phyloP scores from a whole-genome alignment of 2,113 vertebrate species.

The Cyprinus carpio region DNA sequence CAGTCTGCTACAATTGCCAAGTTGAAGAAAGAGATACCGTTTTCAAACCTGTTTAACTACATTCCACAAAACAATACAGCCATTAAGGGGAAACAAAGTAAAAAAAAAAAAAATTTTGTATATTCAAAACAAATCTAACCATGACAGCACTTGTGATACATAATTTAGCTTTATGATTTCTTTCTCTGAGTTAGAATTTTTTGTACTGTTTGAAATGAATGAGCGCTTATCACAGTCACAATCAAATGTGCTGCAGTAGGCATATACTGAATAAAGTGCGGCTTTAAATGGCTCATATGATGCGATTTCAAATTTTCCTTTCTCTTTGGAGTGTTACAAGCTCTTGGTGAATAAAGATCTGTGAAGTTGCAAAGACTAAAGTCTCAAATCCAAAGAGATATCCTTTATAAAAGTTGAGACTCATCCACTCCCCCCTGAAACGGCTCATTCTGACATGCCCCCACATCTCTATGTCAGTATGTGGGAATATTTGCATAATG shows the following conservation, averaged over 20 bases:
- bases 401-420: too few relatives aligned
- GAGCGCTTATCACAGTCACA: neutral
- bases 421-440: too few relatives aligned
- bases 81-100: neutral
- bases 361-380: too few relatives aligned
- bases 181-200: neutral
- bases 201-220: neutral
- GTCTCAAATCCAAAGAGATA: too few relatives aligned
- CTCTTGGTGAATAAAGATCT: too few relatives aligned
- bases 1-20: slow-evolving; percentile 20
- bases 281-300: too few relatives aligned
- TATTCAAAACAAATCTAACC: slow-evolving; percentile 24
- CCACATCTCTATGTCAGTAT: too few relatives aligned
- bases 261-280: neutral
- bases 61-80: slow-evolving; percentile 1
- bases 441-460: too few relatives aligned
- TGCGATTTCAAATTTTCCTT: too few relatives aligned
- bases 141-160: neutral
- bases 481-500: too few relatives aligned
- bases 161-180: neutral
- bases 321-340: too few relatives aligned
- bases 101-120: slow-evolving; percentile 3
- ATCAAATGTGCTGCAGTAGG: neutral
- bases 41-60: slow-evolving; percentile 19
- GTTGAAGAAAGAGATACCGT: slow-evolving; percentile 2